phyloP scores from a whole-genome alignment of 2,797 vertebrate genomes.

The Alauda arvensis region DNA sequence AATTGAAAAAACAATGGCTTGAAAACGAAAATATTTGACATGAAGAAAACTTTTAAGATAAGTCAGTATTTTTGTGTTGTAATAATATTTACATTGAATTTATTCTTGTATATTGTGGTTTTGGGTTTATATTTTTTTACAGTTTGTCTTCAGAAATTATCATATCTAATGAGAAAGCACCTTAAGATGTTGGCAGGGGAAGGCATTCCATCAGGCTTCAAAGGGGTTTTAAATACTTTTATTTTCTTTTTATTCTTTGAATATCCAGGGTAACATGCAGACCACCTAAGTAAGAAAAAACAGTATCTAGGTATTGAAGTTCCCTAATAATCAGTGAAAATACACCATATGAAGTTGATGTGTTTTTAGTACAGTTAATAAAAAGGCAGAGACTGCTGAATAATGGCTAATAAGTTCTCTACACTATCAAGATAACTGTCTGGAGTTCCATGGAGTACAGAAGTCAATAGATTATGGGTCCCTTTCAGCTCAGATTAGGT shows the following conservation, averaged over 20 bases:
- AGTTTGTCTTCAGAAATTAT: neutral
- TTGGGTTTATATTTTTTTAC: neutral
- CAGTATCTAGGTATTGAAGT: neutral
- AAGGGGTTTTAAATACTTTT: neutral
- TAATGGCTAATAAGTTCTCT: neutral
- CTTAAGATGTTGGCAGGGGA: neutral
- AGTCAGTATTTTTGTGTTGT: neutral
- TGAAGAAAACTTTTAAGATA: neutral
- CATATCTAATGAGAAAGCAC: neutral
- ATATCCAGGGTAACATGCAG: neutral
- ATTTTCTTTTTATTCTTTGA: neutral
- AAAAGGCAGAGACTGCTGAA: neutral
- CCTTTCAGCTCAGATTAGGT: neutral
- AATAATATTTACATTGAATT: neutral
- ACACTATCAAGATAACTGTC: neutral
- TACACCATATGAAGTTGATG: neutral
- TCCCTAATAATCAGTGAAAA: neutral
- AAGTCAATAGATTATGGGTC: neutral
- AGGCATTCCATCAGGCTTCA: neutral
- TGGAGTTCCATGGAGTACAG: accelerated
- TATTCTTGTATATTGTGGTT: neutral
- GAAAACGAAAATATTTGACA: neutral
- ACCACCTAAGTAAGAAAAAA: neutral
- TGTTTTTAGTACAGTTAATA: neutral
- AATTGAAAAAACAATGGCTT: neutral